These are phyloP conservation scores for Campylorhamphus procurvoides DNA, from an alignment of 2,113 vertebrate species.

Conservation along the genomic window DNA sequence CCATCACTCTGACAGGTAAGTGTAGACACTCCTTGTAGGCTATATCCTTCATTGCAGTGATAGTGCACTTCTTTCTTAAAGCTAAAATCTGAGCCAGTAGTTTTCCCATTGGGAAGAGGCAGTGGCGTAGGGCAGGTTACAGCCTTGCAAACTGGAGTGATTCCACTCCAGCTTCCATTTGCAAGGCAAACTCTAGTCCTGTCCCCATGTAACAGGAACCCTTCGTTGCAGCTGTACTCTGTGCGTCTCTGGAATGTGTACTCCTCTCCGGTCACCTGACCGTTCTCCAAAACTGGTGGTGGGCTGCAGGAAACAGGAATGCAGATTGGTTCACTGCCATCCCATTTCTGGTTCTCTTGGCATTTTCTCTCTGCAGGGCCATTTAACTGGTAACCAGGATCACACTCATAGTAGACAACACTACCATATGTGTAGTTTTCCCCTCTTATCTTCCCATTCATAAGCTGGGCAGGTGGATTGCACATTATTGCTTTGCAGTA, in stretches of 20 bases:
- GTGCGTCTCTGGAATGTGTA: conserved; percentile 78
- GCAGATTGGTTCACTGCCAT: conserved; percentile 83
- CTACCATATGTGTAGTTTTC: conserved; percentile 77
- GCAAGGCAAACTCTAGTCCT: conserved; percentile 82
- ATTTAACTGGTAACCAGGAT: conserved; percentile 83
- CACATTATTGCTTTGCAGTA: conserved; percentile 80
- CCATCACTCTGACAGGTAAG: conserved; percentile 85
- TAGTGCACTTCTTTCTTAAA: conserved; percentile 82
- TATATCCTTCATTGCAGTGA: conserved; percentile 85
- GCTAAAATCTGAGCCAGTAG: conserved; percentile 80
- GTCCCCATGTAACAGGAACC: conserved; percentile 84
- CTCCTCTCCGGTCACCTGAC: conserved; percentile 78
- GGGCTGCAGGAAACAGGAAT: conserved; percentile 83
- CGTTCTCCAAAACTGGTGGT: conserved; percentile 73
- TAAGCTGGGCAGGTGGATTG: conserved; percentile 72
- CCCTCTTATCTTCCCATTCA: conserved; percentile 79
- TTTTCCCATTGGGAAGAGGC: conserved; percentile 74
- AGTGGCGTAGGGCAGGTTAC: conserved; percentile 77
- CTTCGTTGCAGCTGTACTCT: conserved; percentile 81
- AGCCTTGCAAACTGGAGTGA: conserved; percentile 75
- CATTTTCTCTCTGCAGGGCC: conserved; percentile 82
- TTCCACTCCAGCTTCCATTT: conserved; percentile 89
- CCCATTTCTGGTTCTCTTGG: conserved; percentile 84
- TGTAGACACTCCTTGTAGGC: conserved; percentile 71
- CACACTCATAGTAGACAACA: conserved; percentile 82